phyloP scores from a whole-genome alignment of 2,888 invertebrate genomes.

The Cheilosia variabilis region DNA sequence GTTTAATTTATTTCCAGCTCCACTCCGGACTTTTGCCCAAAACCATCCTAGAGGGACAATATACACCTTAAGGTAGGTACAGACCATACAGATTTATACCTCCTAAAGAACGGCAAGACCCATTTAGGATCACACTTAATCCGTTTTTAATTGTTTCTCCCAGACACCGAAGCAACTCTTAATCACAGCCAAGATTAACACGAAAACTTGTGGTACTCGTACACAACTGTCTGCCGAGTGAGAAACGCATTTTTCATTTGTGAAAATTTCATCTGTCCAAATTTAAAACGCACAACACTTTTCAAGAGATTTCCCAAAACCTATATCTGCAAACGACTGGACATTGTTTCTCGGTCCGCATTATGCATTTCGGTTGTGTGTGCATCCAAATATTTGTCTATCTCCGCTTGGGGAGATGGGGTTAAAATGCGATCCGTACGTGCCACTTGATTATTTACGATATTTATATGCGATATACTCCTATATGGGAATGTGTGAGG shows the following conservation, averaged over 20 bases:
- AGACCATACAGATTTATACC: slow-evolving; percentile 1
- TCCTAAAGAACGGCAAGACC: slow-evolving; percentile 14
- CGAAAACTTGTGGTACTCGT: neutral
- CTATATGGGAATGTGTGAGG: slow-evolving; percentile 4
- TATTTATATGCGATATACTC: slow-evolving; percentile 46
- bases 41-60: slow-evolving; percentile 63
- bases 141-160: slow-evolving; percentile 68
- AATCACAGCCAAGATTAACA: slow-evolving; percentile 66
- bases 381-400: slow-evolving; percentile 61
- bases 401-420: neutral
- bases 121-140: slow-evolving; percentile 58
- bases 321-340: slow-evolving; percentile 15
- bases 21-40: slow-evolving; percentile 48
- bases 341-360: slow-evolving; percentile 13
- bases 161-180: slow-evolving; percentile 31
- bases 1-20: slow-evolving; percentile 64
- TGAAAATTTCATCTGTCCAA: slow-evolving; percentile 22
- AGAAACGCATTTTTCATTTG: slow-evolving; percentile 10
- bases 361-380: slow-evolving; percentile 40
- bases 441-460: slow-evolving; percentile 72
- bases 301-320: slow-evolving; percentile 11
- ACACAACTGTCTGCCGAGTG: slow-evolving; percentile 17
- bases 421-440: slow-evolving; percentile 47
- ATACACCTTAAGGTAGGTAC: slow-evolving; percentile 65
- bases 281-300: slow-evolving; percentile 8